Evolutionary conservation across 2,113 vertebrate genomes (phyloP).

Genomic region (Tor tambroides): DNA sequence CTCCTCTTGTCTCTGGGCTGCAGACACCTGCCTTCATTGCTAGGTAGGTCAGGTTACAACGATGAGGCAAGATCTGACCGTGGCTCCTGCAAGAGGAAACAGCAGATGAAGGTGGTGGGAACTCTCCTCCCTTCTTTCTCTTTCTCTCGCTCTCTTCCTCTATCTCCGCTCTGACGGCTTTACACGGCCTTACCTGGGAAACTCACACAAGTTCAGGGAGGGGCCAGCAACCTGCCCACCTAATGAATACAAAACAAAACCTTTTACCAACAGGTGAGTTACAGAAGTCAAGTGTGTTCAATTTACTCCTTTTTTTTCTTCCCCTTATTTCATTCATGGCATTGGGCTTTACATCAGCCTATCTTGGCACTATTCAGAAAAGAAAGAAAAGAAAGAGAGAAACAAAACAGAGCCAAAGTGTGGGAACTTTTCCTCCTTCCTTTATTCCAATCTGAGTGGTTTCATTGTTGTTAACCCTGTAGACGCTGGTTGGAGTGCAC

Average conservation of each 20-base stretch:
- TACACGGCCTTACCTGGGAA: constrained; percentile 72
- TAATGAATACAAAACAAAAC: constrained; percentile 79
- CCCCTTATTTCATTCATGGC: constrained; percentile 67
- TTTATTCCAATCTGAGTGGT: constrained; percentile 71
- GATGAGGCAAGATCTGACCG: constrained; percentile 71
- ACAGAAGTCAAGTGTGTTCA: constrained; percentile 75
- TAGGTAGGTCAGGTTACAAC: constrained; percentile 67
- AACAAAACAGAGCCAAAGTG: constrained; percentile 74
- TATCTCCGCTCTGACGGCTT: constrained; percentile 53
- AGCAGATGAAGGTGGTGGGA: constrained; percentile 81
- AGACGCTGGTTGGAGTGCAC: constrained; percentile 75
- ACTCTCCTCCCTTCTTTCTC: constrained; percentile 81
- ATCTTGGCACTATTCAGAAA: constrained; percentile 67
- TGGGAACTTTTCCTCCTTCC: constrained; percentile 75
- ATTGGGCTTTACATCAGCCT: constrained; percentile 68
- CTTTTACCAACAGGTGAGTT: constrained; percentile 77
- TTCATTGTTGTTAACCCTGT: constrained; percentile 76
- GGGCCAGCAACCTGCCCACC: constrained; percentile 63
- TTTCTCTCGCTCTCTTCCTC: constrained; percentile 78
- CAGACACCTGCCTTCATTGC: constrained; percentile 65
- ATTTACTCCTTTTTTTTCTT: constrained; percentile 52
- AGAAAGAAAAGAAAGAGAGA: constrained; percentile 66
- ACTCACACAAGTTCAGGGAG: constrained; percentile 73
- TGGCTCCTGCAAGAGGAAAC: constrained; percentile 78
- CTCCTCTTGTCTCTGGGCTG: constrained; percentile 49